Evolutionary conservation across 2,797 vertebrate genomes (phyloP).

Genomic region (Leontopithecus rosalia): DNA sequence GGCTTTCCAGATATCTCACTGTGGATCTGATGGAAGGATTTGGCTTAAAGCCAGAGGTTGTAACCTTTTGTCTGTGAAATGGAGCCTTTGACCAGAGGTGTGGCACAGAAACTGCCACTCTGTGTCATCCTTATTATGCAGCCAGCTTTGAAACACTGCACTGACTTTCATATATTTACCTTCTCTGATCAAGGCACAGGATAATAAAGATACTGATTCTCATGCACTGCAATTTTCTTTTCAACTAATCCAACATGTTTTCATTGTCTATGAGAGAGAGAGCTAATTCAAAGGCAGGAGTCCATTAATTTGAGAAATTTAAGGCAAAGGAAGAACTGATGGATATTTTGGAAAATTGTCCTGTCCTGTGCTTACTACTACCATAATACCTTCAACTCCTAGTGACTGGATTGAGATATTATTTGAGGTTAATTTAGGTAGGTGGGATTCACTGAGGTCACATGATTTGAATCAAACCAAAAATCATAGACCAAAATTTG

Average conservation of each 20-base stretch:
- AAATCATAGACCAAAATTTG: background rate
- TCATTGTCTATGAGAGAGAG: background rate
- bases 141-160: background rate
- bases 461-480: background rate
- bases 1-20: constrained; percentile 20
- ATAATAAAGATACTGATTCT: background rate
- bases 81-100: background rate
- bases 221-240: background rate
- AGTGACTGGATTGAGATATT: background rate
- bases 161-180: background rate
- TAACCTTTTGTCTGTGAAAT: background rate
- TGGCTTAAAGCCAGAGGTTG: constrained; percentile 43
- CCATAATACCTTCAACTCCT: background rate
- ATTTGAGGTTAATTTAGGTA: background rate
- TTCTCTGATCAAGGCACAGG: background rate
- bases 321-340: background rate
- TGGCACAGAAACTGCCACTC: background rate
- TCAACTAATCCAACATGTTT: background rate
- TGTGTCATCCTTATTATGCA: background rate
- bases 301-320: background rate
- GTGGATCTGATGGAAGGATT: constrained; percentile 54
- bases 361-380: rapidly evolving
- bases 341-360: background rate
- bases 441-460: background rate
- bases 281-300: background rate